Evolutionary conservation across 2,113 vertebrate species (phyloP).

Genomic region (Nymphicus hollandicus): DNA sequence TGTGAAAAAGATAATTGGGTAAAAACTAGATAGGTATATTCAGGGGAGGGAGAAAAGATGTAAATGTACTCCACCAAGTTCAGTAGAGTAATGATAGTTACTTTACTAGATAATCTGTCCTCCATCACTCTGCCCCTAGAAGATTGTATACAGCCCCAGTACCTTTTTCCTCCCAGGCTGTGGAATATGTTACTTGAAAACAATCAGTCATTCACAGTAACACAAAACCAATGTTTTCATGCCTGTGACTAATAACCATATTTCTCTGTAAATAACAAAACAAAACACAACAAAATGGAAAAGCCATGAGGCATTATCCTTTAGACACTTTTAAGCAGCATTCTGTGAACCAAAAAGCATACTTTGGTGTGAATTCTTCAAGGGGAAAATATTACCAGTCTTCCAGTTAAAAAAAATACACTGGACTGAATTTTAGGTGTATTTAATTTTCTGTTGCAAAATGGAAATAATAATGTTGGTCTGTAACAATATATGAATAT

Average conservation of each 20-base stretch:
- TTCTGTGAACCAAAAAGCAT: neutral
- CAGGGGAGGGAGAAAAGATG: neutral
- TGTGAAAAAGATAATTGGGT: neutral
- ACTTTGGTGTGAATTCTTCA: neutral
- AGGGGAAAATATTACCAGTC: neutral
- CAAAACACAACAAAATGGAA: neutral
- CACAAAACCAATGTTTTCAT: neutral
- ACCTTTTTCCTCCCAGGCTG: neutral
- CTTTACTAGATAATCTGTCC: neutral
- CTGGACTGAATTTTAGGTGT: neutral
- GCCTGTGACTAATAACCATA: neutral
- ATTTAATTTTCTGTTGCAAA: neutral
- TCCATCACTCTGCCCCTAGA: neutral
- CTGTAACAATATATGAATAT: neutral
- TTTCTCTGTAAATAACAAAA: neutral
- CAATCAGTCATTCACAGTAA: neutral
- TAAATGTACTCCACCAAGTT: neutral
- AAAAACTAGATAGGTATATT: neutral
- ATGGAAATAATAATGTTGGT: neutral
- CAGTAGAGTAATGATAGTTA: neutral
- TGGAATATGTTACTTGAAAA: neutral
- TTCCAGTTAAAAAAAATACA: neutral
- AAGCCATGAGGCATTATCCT: neutral
- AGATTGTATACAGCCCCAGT: neutral
- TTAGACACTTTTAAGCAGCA: neutral